A percentile compares a stretch with the other conserved stretches of the same genome.
These are phyloP conservation scores for Melanotus villosus DNA, from an alignment of 2,888 invertebrate species.

Conservation along the genomic window DNA sequence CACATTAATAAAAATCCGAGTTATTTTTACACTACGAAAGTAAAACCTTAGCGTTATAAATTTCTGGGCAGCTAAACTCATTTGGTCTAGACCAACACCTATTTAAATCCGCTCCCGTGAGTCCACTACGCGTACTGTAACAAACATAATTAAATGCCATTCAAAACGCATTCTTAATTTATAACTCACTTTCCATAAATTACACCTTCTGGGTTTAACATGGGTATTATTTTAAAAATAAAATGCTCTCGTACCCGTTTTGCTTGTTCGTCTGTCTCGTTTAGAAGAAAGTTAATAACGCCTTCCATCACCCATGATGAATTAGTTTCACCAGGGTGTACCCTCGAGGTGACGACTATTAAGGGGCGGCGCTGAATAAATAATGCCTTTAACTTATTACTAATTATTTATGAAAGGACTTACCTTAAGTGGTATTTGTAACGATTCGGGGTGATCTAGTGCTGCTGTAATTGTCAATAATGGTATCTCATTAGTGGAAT, in stretches of 20 bases:
- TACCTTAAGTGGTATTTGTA: slow-evolving; percentile 70
- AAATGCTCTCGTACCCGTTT: slow-evolving; percentile 75
- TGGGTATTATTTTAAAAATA: slow-evolving; percentile 89
- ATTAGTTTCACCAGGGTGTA: slow-evolving; percentile 92
- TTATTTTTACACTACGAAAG: slow-evolving; percentile 32
- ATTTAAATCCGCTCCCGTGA: slow-evolving; percentile 89
- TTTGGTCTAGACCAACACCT: slow-evolving; percentile 87
- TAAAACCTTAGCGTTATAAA: slow-evolving; percentile 88
- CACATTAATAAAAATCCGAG: neutral
- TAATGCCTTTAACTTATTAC: neutral
- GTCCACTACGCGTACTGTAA: slow-evolving; percentile 84
- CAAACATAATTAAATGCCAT: slow-evolving; percentile 56
- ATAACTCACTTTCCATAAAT: slow-evolving; percentile 85
- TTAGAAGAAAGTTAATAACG: slow-evolving; percentile 77
- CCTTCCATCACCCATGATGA: slow-evolving; percentile 93
- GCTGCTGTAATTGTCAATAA: slow-evolving; percentile 82
- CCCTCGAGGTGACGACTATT: slow-evolving; percentile 83
- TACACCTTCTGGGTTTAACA: slow-evolving; percentile 92
- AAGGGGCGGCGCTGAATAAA: slow-evolving; percentile 74
- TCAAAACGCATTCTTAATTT: neutral
- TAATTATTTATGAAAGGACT: no score
- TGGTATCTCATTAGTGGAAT: slow-evolving; percentile 80
- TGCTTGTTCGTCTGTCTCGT: slow-evolving; percentile 72
- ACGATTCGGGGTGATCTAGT: slow-evolving; percentile 68
- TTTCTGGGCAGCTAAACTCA: slow-evolving; percentile 82